Evolutionary conservation across 1,140 invertebrate genomes (phyloP).

Genomic region (Leptinotarsa undecemlineata): DNA sequence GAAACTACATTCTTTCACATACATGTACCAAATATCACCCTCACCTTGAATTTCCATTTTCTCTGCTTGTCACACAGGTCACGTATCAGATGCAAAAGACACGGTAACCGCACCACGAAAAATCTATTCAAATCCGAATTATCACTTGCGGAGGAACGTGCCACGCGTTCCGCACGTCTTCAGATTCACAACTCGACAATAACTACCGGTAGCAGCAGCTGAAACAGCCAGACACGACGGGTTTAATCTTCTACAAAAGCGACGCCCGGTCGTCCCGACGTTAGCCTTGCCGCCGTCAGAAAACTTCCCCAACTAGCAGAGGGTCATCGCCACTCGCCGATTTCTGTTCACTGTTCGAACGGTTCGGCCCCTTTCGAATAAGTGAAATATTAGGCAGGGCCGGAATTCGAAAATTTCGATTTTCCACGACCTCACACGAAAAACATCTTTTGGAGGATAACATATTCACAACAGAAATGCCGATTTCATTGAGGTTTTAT

Average conservation of each 20-base stretch:
- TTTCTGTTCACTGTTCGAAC: background rate
- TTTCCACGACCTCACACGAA: too few species aligned
- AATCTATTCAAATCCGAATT: constrained; percentile 3
- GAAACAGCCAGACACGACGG: background rate
- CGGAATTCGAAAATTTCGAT: too few species aligned
- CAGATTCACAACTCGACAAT: background rate
- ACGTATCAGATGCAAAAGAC: background rate
- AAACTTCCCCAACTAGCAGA: constrained; percentile 38
- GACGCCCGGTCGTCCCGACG: constrained; percentile 42
- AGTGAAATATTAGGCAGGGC: too few species aligned
- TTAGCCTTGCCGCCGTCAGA: constrained; percentile 30
- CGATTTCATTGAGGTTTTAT: too few species aligned
- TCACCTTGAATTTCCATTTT: background rate
- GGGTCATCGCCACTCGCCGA: constrained; percentile 23
- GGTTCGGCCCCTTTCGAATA: background rate
- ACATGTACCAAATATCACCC: background rate
- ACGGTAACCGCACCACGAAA: background rate
- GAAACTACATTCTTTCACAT: too few species aligned
- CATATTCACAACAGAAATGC: too few species aligned
- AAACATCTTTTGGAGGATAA: too few species aligned
- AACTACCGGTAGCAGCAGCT: constrained; percentile 2
- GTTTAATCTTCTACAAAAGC: constrained; percentile 26
- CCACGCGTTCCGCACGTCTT: background rate
- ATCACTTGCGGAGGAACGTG: background rate
- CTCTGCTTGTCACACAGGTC: background rate